Evolutionary conservation across 2,888 invertebrate species (phyloP).

Genomic region (Papilio elwesi): DNA sequence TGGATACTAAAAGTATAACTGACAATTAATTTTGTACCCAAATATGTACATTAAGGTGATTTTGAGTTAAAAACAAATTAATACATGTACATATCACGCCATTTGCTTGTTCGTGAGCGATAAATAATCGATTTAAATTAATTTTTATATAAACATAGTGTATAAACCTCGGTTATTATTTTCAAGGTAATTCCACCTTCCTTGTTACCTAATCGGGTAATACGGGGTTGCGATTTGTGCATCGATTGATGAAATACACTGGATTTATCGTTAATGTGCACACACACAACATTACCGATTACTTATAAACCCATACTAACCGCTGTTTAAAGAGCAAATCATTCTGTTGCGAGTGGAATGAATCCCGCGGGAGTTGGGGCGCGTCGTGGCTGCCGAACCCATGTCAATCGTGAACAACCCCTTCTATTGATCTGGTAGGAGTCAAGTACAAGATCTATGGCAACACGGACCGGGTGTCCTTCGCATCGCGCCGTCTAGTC

Average conservation of each 20-base stretch:
- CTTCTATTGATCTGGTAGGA: neutral
- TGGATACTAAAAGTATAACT: neutral
- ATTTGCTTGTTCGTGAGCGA: neutral
- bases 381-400: too few relatives aligned
- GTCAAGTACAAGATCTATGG: slow-evolving; percentile 2
- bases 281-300: too few relatives aligned
- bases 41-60: neutral
- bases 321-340: too few relatives aligned
- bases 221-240: too few relatives aligned
- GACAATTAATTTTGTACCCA: neutral
- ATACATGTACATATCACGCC: neutral
- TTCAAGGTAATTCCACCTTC: neutral
- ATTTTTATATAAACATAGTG: neutral
- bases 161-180: neutral
- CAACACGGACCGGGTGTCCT: slow-evolving; percentile 33
- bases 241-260: too few relatives aligned
- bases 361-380: too few relatives aligned
- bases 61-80: neutral
- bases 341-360: too few relatives aligned
- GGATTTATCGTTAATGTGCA: too few relatives aligned
- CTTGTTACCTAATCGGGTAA: too few relatives aligned
- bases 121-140: neutral
- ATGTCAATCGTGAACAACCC: too few relatives aligned
- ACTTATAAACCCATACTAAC: too few relatives aligned
- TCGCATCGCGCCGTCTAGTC: slow-evolving; percentile 50